These are phyloP conservation scores for Lutjanus erythropterus DNA, from an alignment of 2,113 vertebrate genomes.

Conservation along the genomic window DNA sequence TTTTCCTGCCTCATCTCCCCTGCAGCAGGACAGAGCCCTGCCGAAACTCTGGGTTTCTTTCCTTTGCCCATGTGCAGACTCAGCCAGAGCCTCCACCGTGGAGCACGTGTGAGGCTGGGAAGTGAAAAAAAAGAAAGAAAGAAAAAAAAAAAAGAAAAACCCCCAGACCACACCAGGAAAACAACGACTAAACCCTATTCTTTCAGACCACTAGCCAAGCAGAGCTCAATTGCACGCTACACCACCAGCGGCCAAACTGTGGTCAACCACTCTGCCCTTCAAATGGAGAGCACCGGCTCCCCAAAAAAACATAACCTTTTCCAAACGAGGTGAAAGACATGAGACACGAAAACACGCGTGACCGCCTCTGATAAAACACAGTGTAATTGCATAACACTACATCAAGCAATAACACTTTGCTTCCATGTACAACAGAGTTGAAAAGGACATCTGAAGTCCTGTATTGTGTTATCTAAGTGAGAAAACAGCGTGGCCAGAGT, in stretches of 20 bases:
- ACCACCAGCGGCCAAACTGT: slow-evolving; percentile 77
- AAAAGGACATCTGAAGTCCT: slow-evolving; percentile 62
- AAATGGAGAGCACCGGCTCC: slow-evolving; percentile 63
- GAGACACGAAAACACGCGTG: slow-evolving; percentile 62
- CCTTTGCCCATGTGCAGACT: slow-evolving; percentile 44
- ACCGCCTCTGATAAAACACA: slow-evolving; percentile 61
- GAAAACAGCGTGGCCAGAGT: slow-evolving; percentile 50
- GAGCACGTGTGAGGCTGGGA: slow-evolving; percentile 54
- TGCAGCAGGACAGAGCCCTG: slow-evolving; percentile 59
- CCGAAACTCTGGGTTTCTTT: slow-evolving; percentile 53
- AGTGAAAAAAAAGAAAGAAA: not conserved
- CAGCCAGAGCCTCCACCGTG: slow-evolving; percentile 55
- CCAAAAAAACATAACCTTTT: slow-evolving; percentile 70
- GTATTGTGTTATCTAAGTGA: slow-evolving; percentile 49
- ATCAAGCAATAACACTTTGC: slow-evolving; percentile 54
- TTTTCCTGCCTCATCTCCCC: slow-evolving; percentile 59
- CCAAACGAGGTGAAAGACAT: slow-evolving; percentile 71
- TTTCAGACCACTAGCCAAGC: slow-evolving; percentile 75
- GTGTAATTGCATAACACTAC: slow-evolving; percentile 60
- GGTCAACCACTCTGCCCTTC: slow-evolving; percentile 79
- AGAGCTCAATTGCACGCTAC: slow-evolving; percentile 80
- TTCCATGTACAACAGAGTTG: slow-evolving; percentile 67
- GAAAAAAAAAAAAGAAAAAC: slow-evolving; percentile 31
- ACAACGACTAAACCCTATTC: slow-evolving; percentile 78
- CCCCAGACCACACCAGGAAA: slow-evolving; percentile 79